phyloP scores from a whole-genome alignment of 92 coral and sea anemone species.

The Phenganax stokvisi region DNA sequence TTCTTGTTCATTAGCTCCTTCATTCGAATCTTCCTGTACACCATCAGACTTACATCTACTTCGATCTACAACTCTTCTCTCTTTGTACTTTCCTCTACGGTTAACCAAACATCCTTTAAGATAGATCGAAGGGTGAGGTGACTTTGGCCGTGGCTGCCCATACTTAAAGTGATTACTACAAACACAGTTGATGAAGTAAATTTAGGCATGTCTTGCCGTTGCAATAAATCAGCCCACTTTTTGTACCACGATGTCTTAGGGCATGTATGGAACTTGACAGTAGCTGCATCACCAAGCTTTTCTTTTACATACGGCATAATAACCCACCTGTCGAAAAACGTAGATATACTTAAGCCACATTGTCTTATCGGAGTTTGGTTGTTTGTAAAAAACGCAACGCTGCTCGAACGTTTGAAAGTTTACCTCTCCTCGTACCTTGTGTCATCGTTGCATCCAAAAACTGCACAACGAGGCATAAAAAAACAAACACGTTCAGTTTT shows the following conservation, averaged over 20 bases:
- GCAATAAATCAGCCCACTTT: slow-evolving; percentile 30
- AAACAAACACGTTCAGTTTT: neutral
- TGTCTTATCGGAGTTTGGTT: neutral
- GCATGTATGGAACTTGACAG: slow-evolving; percentile 29
- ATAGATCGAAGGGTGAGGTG: slow-evolving; percentile 6
- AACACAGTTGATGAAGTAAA: neutral
- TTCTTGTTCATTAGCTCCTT: too few species aligned
- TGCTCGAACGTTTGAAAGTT: neutral
- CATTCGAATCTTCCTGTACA: too few species aligned
- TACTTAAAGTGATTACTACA: neutral
- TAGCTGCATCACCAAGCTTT: slow-evolving; percentile 34
- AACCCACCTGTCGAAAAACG: slow-evolving; percentile 15
- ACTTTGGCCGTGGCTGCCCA: neutral
- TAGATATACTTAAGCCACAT: neutral
- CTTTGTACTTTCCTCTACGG: neutral
- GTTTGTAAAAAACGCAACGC: neutral
- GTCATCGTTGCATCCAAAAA: slow-evolving; percentile 13
- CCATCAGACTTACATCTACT: too few species aligned
- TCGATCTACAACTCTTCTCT: too few species aligned
- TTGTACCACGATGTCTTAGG: slow-evolving; percentile 34
- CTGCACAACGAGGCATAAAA: neutral
- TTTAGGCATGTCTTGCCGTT: slow-evolving; percentile 6
- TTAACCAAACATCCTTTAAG: neutral
- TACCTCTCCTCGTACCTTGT: neutral
- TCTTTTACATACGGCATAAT: slow-evolving; percentile 36